Evolutionary conservation across 2,113 vertebrate genomes (phyloP), one percentile per base, ranked within the genome.

Genomic region (Cryptotis parvus): DNA sequence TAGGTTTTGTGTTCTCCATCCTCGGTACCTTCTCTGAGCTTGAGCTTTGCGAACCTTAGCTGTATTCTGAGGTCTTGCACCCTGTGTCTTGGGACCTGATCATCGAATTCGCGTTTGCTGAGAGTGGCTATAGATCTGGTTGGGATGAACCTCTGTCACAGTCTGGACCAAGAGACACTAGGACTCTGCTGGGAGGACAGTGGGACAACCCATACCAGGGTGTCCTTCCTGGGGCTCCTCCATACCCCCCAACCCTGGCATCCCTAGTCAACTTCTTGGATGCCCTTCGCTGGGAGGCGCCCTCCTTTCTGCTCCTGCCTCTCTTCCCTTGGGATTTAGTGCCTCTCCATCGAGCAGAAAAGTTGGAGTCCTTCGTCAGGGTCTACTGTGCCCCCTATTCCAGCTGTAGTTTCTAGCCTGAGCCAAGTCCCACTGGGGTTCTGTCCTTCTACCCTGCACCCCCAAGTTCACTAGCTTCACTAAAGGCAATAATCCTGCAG

Each of bases 401-500:
- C 75, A 49, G 49, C 49, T 1, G 18, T 22, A 73, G 80, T 31
- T 74, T 37, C 41, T 63, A 83, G 75, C 35, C 78, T 83, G 91
- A 95, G 74, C 92, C 94, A 94, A 24, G 61, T 11, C 10, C 78
- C 63, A 70, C 24, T 4, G 27, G 81, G 87, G 43, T 66, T 78
- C 58, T 20, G 26, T n/a, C 39, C n/a, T n/a, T n/a, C n/a, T n/a
- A 43, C 78, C 84, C 49, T 73, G 84, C 33, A 37, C 27, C 41
- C 75, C 78, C 86, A n/a, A n/a, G n/a, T 95, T 91, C 94, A 95
- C 95, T 96, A 95, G 91, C 91, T 95, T 87, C 94, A 89, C 26
- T 92, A 92, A 94, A 92, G 90, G 55, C 94, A 95, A 97, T 94
- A 92, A 95, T 94, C 96, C 90, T 91, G 84, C 82, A 39, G 94